phyloP scores from a whole-genome alignment of 35 echinoderm and acorn worm species.

The Heliocidaris erythrogramma region DNA sequence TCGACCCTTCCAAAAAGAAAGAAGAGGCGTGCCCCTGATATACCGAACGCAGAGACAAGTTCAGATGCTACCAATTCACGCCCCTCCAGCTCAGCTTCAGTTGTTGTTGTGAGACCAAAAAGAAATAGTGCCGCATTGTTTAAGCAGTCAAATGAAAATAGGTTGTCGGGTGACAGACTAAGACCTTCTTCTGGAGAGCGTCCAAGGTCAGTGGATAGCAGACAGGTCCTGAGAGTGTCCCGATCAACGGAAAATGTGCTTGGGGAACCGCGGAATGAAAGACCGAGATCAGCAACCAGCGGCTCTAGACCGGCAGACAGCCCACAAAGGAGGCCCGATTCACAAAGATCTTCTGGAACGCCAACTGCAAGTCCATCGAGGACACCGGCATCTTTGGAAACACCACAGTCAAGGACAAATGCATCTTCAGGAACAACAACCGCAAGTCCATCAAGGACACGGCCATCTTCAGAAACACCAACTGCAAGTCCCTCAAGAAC shows the following conservation, averaged over 20 bases:
- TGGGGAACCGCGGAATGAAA: background rate
- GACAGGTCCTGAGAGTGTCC: background rate
- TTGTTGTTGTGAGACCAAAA: conserved; percentile 19
- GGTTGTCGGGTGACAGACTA: background rate
- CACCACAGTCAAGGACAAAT: background rate
- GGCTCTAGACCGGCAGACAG: background rate
- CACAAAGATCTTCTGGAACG: background rate
- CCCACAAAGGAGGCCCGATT: background rate
- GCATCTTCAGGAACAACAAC: background rate
- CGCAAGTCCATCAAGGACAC: background rate
- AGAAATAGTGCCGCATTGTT: background rate
- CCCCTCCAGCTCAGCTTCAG: background rate
- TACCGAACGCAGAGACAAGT: background rate
- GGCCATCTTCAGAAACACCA: too few species aligned
- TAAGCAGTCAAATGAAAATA: background rate
- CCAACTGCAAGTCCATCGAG: background rate
- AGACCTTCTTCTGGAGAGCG: background rate
- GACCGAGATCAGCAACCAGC: background rate
- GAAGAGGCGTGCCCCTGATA: conserved; percentile 27
- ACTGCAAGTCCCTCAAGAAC: background rate
- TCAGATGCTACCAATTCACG: background rate
- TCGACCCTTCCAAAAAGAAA: background rate
- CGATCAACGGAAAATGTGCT: background rate
- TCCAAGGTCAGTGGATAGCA: background rate
- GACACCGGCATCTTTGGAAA: background rate